Evolutionary conservation across 2,797 vertebrate genomes (phyloP), one percentile per base, ranked within the genome.

Genomic region (Cuculus canorus): DNA sequence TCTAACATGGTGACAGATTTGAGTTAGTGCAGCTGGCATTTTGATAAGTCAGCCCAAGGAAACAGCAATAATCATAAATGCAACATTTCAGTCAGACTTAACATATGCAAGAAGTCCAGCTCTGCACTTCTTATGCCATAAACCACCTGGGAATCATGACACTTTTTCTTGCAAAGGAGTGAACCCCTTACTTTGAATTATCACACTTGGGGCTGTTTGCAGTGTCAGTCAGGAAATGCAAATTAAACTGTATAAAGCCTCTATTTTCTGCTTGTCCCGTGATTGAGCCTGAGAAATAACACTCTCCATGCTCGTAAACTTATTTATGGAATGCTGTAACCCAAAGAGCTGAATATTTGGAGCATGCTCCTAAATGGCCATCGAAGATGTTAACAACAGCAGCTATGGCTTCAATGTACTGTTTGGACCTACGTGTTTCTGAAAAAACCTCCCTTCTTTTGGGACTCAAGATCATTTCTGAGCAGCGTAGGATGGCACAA

Each of bases 41-140:
- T 87, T 91, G 72, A 90, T n/a, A 69, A 85, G 50, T 71, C 72
- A 92, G 79, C 52, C 72, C 53, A 35, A 83, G 72, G 82, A 90
- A 91, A 59, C 32, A 14, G 39, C 41, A 88, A 5, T 85, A 78
- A 92, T 90, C 50, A 41, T 61, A 76, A 89, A 61, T 65, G 71
- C n/a, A 82, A 90, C 79, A 41, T 53, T 92, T 75, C 47, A 60
- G 52, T 79, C 69, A 78, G 77, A 56, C 53, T 73, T 37, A 63
- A 60, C 17, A 25, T 61, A 68, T 33, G 35, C 76, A 65, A 72
- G 59, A 65, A 83, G 54, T 53, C 85, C 35, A 41, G 27, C n/a
- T 57, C 72, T 86, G 65, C 24, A 18, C 47, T 79, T 70, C 13
- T 65, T 43, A 13, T 5, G 3, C 3, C 3, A 47, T 43, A 92